Base-by-base conservation (phyloP, 2,797 vertebrate species). In the Microctenopoma steveboyesi region DNA sequence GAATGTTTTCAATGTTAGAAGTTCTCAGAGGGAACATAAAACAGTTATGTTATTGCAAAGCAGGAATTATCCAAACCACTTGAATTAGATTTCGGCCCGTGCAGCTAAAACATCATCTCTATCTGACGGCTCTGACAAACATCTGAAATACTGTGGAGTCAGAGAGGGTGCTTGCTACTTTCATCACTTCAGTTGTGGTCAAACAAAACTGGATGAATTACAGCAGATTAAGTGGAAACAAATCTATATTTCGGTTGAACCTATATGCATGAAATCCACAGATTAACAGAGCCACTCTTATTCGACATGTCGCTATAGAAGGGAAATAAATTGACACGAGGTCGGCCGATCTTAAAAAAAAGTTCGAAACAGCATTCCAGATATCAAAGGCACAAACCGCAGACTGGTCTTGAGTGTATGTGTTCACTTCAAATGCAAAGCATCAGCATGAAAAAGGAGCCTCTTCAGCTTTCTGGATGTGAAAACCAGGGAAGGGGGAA, bases 291-390 rank as follows among this genome's bases (percentile, higher is more conserved):
- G 73, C 60, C 53, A 57, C 61, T 76, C 40, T 82, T 85, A 70
- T 83, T 84, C 68, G 49, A 47, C 52, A 61, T 61, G 81, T 56
- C 78, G 14, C 51, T 71, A 63, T 69, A 74, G 49, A 72, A 88
- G 81, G 81, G 89, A 88, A 89, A 85, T 78, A 74, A 81, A 87
- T 51, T 67, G 55, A 55, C 35, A 49, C 46, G 22, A 16, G 37
- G 59, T 77, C 74, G 74, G 42, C 64, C 51, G 76, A 49, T 86
- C 89, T 84, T 61, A 78, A 65, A 74, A 86, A 86, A 74, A 86
- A 86, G 64, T 85, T 79, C 82, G 86, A 89, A 87, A 83, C 78
- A 82, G 79, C 86, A 91, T 93, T 91, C 86, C 91, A 79, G 54
- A 70, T 82, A 91, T 88, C 91, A 91, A 92, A 91, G 88, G 64